These are phyloP conservation scores for Stichodactyla helianthus DNA, from an alignment of 64 coral and sea anemone species.

Conservation along the genomic window DNA sequence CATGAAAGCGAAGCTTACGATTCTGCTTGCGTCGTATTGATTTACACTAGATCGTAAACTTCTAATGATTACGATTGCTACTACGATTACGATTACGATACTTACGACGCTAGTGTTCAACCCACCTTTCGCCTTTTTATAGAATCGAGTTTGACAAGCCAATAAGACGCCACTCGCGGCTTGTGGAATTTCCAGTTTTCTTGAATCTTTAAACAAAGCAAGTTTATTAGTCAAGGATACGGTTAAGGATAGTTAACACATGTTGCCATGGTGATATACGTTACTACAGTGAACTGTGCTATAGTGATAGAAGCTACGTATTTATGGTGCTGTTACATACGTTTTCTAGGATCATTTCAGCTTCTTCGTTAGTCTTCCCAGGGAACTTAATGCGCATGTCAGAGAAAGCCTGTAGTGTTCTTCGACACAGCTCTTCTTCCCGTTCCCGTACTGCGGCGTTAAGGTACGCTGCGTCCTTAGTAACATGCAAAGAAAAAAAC, in stretches of 20 bases:
- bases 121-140: slow-evolving; percentile 83
- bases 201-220: slow-evolving; percentile 52
- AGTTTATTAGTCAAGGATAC: background rate
- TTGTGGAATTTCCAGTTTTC: slow-evolving; percentile 99
- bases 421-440: slow-evolving; percentile 65
- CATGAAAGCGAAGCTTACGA: no score
- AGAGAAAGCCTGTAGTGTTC: slow-evolving; percentile 67
- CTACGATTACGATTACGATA: no score
- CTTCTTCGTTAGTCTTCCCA: slow-evolving; percentile 94
- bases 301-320: background rate
- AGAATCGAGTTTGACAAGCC: slow-evolving; percentile 90
- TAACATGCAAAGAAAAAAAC: background rate
- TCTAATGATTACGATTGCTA: no score
- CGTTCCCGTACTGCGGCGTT: slow-evolving; percentile 72
- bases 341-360: slow-evolving; percentile 80
- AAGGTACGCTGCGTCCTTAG: slow-evolving; percentile 76
- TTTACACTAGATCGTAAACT: no score
- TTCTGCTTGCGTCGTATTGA: no score
- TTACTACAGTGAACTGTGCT: background rate
- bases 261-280: background rate
- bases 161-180: slow-evolving; percentile 91
- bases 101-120: no score
- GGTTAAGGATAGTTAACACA: background rate
- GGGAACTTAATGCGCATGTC: slow-evolving; percentile 99
- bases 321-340: slow-evolving; percentile 33